Evolutionary conservation across 2,113 vertebrate genomes (phyloP).

Genomic region (Microtus pennsylvanicus): DNA sequence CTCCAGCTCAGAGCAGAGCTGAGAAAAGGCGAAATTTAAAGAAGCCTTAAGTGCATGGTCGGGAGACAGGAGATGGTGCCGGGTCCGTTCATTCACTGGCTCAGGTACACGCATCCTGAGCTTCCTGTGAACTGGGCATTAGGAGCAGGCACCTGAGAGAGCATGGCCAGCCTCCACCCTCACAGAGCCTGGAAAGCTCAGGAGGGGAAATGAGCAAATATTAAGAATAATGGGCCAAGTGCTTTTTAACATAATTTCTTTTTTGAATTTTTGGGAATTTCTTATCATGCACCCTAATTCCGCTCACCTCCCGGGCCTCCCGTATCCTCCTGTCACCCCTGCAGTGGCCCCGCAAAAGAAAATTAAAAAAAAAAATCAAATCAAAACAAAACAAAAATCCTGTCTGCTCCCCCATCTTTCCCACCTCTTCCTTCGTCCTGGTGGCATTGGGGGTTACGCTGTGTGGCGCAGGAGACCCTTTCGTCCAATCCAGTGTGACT

Average conservation of each 20-base stretch:
- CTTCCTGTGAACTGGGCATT: not conserved
- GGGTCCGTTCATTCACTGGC: not conserved
- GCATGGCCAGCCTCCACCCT: not conserved
- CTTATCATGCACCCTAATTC: too few relatives aligned
- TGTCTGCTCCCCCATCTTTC: too few relatives aligned
- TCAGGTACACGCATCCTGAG: not conserved
- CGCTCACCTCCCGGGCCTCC: too few relatives aligned
- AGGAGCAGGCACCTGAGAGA: not conserved
- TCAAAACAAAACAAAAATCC: too few relatives aligned
- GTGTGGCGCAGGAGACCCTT: too few relatives aligned
- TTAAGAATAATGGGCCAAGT: not conserved
- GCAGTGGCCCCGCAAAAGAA: too few relatives aligned
- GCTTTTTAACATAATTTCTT: not conserved
- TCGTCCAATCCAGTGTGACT: too few relatives aligned
- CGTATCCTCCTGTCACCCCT: too few relatives aligned
- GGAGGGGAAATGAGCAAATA: not conserved
- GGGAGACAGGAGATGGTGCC: conserved; percentile 27
- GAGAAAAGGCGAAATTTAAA: conserved; percentile 51
- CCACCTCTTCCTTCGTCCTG: too few relatives aligned
- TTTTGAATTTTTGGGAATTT: not conserved
- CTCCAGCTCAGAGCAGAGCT: conserved; percentile 36
- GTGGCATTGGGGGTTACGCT: too few relatives aligned
- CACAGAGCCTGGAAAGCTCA: not conserved
- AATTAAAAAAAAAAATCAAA: too few relatives aligned
- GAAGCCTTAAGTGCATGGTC: conserved; percentile 40